Evolutionary conservation across 2,113 vertebrate species (phyloP), one percentile per base, ranked within the genome.

Genomic region (Pelvicachromis taeniatus): DNA sequence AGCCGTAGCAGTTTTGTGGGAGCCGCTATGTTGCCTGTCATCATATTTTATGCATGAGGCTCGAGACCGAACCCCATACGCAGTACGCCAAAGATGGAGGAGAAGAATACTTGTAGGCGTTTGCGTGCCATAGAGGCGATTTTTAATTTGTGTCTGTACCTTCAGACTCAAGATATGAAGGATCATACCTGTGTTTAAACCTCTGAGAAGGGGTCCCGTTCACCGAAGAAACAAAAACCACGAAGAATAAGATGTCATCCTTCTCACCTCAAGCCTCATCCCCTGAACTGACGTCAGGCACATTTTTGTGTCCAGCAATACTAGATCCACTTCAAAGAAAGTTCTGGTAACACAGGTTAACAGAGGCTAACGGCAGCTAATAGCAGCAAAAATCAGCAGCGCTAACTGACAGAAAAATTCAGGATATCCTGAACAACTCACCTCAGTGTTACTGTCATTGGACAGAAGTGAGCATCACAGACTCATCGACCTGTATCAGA

Each of bases 121-220:
- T 63, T 21, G 10, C 35, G 59, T 21, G 19, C 19, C 1, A 4
- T 63, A 6, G 33, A 38, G 19, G 59, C 38, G 33, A 63, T 63
- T 63, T 63, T 21, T 63, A 63, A 63, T 63, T 38, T 63, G 59
- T 63, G 31, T 38, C 6, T 63, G 10, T 38, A 63, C 10, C 33
- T 63, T 63, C 59, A 21, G 59, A 63, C 33, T 38, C 4, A 13
- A 63, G 19, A 35, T 63, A 12, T 63, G 31, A n/a, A 63, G 59
- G 17, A n/a, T 63, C 31, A 63, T 35, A 63, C 59, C 9, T 35
- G 33, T 21, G 59, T 38, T 63, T 63, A 21, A 63, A 63, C 19
- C 21, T 38, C 33, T 5, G 59, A 63, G 59, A 63, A 38, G 0
- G 6, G 19, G 0, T 21, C 0, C 4, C 7, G 10, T 63, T 63